Evolutionary conservation across 2,113 vertebrate genomes (phyloP).

Genomic region (Cavia aperea): DNA sequence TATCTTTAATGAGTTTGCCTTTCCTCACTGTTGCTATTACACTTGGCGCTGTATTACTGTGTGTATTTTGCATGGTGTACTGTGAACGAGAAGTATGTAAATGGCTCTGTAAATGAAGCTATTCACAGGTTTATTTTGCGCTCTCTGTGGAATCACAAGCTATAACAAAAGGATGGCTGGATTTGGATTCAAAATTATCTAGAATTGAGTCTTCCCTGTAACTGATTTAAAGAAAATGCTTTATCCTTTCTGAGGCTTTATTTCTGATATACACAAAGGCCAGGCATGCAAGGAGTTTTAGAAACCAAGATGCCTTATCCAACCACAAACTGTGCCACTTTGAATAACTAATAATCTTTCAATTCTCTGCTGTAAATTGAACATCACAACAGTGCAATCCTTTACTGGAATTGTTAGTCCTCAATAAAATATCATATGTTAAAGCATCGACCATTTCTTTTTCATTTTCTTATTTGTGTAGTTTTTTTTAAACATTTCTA

Average conservation of each 20-base stretch:
- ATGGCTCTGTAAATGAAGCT: background rate
- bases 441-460: background rate
- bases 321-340: background rate
- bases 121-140: background rate
- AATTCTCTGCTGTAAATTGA: background rate
- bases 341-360: background rate
- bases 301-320: background rate
- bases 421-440: background rate
- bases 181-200: background rate
- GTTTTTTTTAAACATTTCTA: background rate
- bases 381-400: background rate
- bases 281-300: background rate
- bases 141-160: background rate
- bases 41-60: background rate
- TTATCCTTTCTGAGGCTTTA: background rate
- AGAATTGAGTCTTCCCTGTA: background rate
- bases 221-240: background rate
- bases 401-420: background rate
- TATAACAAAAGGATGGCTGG: background rate
- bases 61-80: background rate
- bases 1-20: background rate
- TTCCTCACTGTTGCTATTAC: background rate
- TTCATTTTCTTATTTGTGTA: background rate
- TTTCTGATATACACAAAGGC: background rate
- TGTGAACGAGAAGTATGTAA: background rate